Evolutionary conservation across 2,113 vertebrate species (phyloP).

Genomic region (Podarcis raffonei): DNA sequence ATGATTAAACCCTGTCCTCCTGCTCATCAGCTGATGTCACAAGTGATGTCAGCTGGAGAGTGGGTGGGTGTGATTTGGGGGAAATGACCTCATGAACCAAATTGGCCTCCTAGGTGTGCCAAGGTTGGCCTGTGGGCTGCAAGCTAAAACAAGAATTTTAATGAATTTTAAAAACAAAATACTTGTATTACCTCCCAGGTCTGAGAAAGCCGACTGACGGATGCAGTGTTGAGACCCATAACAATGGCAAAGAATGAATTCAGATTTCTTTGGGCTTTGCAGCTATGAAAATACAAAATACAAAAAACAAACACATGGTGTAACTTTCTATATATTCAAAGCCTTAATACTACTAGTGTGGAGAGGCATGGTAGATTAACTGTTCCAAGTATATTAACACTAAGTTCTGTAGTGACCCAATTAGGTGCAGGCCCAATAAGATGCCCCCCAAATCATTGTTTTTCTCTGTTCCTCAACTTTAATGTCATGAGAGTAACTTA

Average conservation of each 20-base stretch:
- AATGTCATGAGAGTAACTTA: neutral
- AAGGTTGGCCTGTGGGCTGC: too few species aligned
- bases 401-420: constrained; percentile 27
- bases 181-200: constrained; percentile 91
- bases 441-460: neutral
- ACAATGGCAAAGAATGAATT: constrained; percentile 98
- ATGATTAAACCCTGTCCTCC: too few species aligned
- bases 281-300: constrained; percentile 78
- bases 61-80: neutral
- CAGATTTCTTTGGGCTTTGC: constrained; percentile 95
- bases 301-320: neutral
- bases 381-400: constrained; percentile 44
- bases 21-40: too few species aligned
- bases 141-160: neutral
- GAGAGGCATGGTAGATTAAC: constrained; percentile 46
- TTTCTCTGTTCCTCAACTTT: neutral
- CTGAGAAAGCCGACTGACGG: constrained; percentile 91
- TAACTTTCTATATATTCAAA: constrained; percentile 37
- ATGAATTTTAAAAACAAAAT: constrained; percentile 6
- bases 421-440: constrained; percentile 54
- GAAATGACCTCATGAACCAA: too few species aligned
- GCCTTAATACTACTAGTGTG: constrained; percentile 41
- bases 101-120: too few species aligned
- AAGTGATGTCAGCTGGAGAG: neutral
- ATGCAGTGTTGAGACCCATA: constrained; percentile 96